phyloP scores from a whole-genome alignment of 2,113 vertebrate genomes.

The Plectropomus leopardus region DNA sequence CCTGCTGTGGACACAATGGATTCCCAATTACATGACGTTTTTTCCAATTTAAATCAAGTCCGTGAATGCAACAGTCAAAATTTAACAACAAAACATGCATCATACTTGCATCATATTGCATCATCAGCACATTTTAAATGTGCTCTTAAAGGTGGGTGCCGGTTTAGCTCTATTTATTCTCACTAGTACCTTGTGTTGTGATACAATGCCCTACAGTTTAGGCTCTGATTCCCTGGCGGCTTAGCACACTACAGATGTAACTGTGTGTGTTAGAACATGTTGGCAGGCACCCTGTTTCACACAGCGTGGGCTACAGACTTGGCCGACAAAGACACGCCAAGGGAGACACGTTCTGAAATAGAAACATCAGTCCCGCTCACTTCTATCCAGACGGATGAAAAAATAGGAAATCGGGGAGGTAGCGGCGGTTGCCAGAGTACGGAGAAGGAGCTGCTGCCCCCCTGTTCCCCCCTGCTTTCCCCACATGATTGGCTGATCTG shows the following conservation, averaged over 20 bases:
- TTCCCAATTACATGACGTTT: not conserved
- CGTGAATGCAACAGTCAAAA: not conserved
- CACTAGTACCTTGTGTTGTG: slow-evolving; percentile 66
- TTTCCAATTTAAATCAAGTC: not conserved
- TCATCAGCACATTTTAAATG: slow-evolving; percentile 28
- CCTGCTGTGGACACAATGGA: not conserved
- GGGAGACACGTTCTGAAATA: slow-evolving; percentile 70
- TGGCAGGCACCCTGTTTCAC: slow-evolving; percentile 68
- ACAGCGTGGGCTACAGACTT: slow-evolving; percentile 75
- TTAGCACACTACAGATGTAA: slow-evolving; percentile 67
- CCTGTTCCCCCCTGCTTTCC: slow-evolving; percentile 9
- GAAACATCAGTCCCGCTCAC: slow-evolving; percentile 64
- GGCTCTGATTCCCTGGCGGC: slow-evolving; percentile 57
- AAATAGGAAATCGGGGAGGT: slow-evolving; percentile 34
- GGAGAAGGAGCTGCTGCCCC: slow-evolving; percentile 3
- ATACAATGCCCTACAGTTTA: slow-evolving; percentile 69
- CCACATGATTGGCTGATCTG: slow-evolving; percentile 21
- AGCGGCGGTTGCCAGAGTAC: slow-evolving; percentile 23
- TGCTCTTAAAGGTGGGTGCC: slow-evolving; percentile 47
- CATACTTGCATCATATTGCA: slow-evolving; percentile 34
- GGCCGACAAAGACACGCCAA: slow-evolving; percentile 62
- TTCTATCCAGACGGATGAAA: slow-evolving; percentile 58
- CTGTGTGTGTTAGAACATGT: slow-evolving; percentile 60
- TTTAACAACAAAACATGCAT: not conserved
- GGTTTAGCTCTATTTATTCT: slow-evolving; percentile 57